Conservation (phyloP, 2,888 invertebrate genomes). For the Cactoblastis cactorum region DNA sequence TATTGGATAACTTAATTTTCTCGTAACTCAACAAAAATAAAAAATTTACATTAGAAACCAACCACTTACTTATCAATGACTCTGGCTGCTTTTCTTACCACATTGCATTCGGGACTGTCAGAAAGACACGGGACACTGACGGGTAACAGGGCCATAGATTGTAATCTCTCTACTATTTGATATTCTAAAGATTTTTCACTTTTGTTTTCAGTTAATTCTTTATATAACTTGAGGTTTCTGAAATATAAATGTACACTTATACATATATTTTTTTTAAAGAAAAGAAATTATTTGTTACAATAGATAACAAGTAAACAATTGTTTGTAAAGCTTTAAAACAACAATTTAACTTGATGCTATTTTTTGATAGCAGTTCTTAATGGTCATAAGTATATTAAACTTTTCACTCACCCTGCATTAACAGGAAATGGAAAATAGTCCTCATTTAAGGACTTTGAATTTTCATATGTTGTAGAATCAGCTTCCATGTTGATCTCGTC, state of each 20-base stretch:
- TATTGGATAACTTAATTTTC: too few relatives aligned
- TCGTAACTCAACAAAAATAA: background rate
- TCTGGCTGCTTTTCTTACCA: slow-evolving; percentile 52
- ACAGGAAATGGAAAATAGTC: slow-evolving; percentile 50
- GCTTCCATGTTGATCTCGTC: slow-evolving; percentile 54
- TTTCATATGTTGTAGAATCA: slow-evolving; percentile 70
- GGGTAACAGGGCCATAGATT: slow-evolving; percentile 52
- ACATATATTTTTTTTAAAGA: too few relatives aligned
- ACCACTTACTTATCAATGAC: slow-evolving; percentile 58
- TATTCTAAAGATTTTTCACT: slow-evolving; percentile 45
- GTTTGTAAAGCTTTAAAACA: too few relatives aligned
- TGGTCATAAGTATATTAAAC: slow-evolving; percentile 8
- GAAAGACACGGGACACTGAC: slow-evolving; percentile 42
- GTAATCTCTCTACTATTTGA: slow-evolving; percentile 51
- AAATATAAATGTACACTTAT: slow-evolving; percentile 9
- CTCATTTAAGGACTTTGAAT: slow-evolving; percentile 33
- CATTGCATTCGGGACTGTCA: slow-evolving; percentile 45
- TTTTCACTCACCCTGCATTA: slow-evolving; percentile 44
- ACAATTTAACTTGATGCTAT: too few relatives aligned
- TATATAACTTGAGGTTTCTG: slow-evolving; percentile 55
- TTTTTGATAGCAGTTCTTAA: too few relatives aligned
- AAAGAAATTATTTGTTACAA: too few relatives aligned
- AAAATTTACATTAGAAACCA: background rate
- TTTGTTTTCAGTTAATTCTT: slow-evolving; percentile 40
- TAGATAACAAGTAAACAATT: too few relatives aligned